Percentiles rank a stretch among this genome's conserved stretches.
Conservation (phyloP, 37 sponge, comb jelly and placozoan genomes). For the Tethya wilhelma region DNA sequence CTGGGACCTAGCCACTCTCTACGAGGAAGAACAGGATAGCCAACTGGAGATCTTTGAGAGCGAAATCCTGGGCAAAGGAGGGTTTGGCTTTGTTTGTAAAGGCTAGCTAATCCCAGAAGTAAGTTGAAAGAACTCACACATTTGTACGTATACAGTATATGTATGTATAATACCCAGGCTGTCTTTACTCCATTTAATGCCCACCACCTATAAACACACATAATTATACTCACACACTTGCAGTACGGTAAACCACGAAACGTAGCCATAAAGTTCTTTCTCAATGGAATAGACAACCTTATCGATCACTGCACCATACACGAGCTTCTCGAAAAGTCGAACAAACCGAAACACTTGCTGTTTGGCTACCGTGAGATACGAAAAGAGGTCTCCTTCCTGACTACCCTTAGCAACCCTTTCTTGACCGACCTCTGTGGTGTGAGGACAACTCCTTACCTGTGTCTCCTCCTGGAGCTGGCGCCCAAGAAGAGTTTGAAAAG, state of each 20-base stretch:
- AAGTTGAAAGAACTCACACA: too few relatives aligned
- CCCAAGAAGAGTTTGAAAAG: conserved; percentile 63
- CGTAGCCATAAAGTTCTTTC: conserved; percentile 76
- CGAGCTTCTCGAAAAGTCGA: conserved; percentile 32
- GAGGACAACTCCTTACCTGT: conserved; percentile 41
- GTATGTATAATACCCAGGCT: too few relatives aligned
- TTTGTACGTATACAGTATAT: too few relatives aligned
- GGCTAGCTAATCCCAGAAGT: conserved; percentile 55
- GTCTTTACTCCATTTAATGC: too few relatives aligned
- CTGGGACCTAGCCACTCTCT: conserved; percentile 24
- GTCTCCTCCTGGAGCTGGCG: conserved; percentile 85
- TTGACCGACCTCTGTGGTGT: conserved; percentile 70
- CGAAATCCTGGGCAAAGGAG: conserved; percentile 72
- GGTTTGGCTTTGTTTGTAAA: conserved; percentile 74
- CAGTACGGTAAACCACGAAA: conserved; percentile 10
- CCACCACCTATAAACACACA: too few relatives aligned
- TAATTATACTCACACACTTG: too few relatives aligned
- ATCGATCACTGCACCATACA: conserved; percentile 9
- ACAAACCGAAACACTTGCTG: conserved; percentile 41
- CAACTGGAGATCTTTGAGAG: conserved; percentile 17
- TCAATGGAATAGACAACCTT: conserved; percentile 4
- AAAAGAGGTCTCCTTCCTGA: conserved; percentile 73
- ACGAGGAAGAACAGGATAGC: conserved; percentile 15
- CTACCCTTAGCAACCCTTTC: conserved; percentile 52
- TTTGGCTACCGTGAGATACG: conserved; percentile 64